These are phyloP conservation scores for Phrixothrix hirtus DNA, from an alignment of 2,888 invertebrate species.

Conservation along the genomic window DNA sequence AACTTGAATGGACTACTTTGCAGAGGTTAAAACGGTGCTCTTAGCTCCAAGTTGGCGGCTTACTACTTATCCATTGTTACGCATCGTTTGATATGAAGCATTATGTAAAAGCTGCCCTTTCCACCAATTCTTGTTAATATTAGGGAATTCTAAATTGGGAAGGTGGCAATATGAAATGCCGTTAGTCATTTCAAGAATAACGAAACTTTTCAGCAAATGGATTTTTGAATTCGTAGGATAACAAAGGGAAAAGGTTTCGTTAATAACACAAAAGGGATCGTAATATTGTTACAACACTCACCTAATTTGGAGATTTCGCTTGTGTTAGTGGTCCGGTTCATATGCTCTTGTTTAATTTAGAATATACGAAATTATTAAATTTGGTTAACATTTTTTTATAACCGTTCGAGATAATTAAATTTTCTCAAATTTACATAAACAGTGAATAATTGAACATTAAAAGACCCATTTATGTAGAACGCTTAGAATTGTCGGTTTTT, in stretches of 20 bases:
- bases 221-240: slow-evolving; percentile 1
- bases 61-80: slow-evolving; percentile 31
- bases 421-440: no score
- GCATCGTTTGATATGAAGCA: slow-evolving; percentile 28
- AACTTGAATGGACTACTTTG: slow-evolving; percentile 26
- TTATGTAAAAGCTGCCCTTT: slow-evolving; percentile 26
- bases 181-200: neutral
- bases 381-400: no score
- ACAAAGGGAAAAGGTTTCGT: neutral
- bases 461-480: no score
- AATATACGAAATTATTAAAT: no score
- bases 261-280: neutral
- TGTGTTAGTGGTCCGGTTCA: neutral
- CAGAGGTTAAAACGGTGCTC: slow-evolving; percentile 25
- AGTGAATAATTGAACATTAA: no score
- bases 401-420: neutral
- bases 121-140: slow-evolving; percentile 9
- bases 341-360: neutral
- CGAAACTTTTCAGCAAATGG: slow-evolving; percentile 3
- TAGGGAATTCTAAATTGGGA: slow-evolving; percentile 3
- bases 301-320: neutral
- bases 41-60: slow-evolving; percentile 22
- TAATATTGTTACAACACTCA: neutral
- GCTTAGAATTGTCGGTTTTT: no score
- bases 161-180: slow-evolving; percentile 7